These are phyloP conservation scores for Poeciliopsis gracilis DNA, from an alignment of 2,797 vertebrate genomes.

Conservation along the genomic window DNA sequence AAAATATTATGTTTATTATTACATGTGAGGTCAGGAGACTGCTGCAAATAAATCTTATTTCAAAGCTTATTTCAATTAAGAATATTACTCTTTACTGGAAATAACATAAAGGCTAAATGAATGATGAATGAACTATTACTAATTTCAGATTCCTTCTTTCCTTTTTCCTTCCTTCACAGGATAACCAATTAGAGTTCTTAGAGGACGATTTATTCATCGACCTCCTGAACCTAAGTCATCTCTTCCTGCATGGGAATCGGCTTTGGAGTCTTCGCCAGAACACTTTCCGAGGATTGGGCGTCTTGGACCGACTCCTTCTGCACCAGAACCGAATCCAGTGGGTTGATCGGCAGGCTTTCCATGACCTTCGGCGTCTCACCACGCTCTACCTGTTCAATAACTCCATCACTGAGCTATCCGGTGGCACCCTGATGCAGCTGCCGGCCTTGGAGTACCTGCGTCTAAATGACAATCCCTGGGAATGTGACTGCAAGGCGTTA, in stretches of 20 bases:
- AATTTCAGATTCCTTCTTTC: background rate
- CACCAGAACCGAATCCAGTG: slow-evolving; percentile 96
- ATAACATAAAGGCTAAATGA: background rate
- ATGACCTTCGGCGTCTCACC: slow-evolving; percentile 92
- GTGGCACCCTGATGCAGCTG: slow-evolving; percentile 87
- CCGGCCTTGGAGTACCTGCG: slow-evolving; percentile 93
- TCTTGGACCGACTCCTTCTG: slow-evolving; percentile 92
- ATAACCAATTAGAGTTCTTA: slow-evolving; percentile 95
- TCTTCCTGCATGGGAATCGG: slow-evolving; percentile 95
- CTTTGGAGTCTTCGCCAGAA: slow-evolving; percentile 94
- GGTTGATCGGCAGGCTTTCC: slow-evolving; percentile 92
- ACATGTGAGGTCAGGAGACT: background rate
- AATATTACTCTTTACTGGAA: background rate
- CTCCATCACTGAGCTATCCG: slow-evolving; percentile 90
- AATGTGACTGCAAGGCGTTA: slow-evolving; percentile 91
- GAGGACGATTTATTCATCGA: slow-evolving; percentile 97
- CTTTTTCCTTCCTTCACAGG: slow-evolving; percentile 61
- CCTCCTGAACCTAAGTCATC: slow-evolving; percentile 96
- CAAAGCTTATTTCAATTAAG: background rate
- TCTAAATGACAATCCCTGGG: slow-evolving; percentile 96
- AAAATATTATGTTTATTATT: background rate
- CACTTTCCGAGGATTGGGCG: slow-evolving; percentile 92
- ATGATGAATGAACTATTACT: background rate
- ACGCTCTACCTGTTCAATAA: slow-evolving; percentile 97
- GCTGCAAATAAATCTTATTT: background rate